A percentile compares a stretch with the other conserved stretches of the same genome.
These are phyloP conservation scores for Iguana delicatissima DNA, from an alignment of 2,797 vertebrate genomes.

Conservation along the genomic window DNA sequence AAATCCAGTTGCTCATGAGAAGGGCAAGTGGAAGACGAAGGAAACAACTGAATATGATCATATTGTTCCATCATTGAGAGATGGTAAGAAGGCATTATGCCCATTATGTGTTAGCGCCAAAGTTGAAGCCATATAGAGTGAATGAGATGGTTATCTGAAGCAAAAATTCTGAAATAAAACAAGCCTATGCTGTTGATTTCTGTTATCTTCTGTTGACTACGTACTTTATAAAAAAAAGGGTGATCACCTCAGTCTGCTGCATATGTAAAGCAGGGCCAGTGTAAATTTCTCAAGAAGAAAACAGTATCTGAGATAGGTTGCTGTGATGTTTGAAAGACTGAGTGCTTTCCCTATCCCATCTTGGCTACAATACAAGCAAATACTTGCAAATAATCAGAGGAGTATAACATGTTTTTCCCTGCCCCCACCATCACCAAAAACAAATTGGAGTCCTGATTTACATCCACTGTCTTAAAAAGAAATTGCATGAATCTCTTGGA, in stretches of 20 bases:
- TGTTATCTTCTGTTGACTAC: neutral
- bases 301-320: no score
- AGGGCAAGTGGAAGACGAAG: neutral
- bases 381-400: neutral
- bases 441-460: neutral
- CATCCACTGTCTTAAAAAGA: neutral
- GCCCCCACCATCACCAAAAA: neutral
- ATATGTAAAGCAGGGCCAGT: neutral
- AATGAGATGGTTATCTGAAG: neutral
- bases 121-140: constrained; percentile 4
- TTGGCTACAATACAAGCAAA: neutral
- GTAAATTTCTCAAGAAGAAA: neutral
- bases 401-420: no score
- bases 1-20: constrained; percentile 7
- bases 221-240: neutral
- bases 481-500: neutral
- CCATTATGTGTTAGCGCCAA: neutral
- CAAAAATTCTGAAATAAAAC: neutral
- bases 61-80: neutral
- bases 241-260: neutral
- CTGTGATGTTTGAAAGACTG: neutral
- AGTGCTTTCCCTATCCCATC: no score
- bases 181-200: neutral
- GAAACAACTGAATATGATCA: constrained; percentile 17
- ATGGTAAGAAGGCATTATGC: neutral